phyloP scores from a whole-genome alignment of 2,888 invertebrate species.

The Morpho deidamia region DNA sequence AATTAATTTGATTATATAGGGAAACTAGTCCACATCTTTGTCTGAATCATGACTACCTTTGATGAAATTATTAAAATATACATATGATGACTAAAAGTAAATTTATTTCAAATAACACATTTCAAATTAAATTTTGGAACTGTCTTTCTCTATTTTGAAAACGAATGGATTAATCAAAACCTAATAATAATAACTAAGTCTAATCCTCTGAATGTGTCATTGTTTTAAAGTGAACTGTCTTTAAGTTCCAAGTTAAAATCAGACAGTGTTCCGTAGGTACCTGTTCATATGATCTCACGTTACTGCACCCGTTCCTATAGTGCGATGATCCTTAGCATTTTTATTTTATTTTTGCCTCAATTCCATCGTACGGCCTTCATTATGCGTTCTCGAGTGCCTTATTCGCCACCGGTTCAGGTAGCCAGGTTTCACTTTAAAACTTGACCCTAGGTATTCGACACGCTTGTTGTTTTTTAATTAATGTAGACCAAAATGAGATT shows the following conservation, averaged over 20 bases:
- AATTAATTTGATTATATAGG: no score
- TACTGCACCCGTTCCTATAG: constrained; percentile 59
- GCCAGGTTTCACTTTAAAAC: constrained; percentile 60
- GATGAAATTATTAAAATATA: no score
- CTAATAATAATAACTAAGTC: no score
- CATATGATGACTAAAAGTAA: no score
- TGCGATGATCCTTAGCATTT: constrained; percentile 67
- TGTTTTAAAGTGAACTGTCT: no score
- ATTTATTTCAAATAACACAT: no score
- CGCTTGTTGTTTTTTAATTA: constrained; percentile 62
- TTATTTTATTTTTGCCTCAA: constrained; percentile 65
- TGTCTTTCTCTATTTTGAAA: no score
- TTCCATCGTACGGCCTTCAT: constrained; percentile 68
- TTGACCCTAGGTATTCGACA: constrained; percentile 74
- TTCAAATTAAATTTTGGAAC: no score
- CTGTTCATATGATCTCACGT: constrained; percentile 36
- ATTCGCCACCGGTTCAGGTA: constrained; percentile 68
- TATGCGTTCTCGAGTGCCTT: constrained; percentile 63
- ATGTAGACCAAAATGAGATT: constrained; percentile 60
- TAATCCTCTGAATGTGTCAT: no score
- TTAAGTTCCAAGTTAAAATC: not conserved
- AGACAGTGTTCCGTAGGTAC: not conserved
- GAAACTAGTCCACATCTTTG: no score
- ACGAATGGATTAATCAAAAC: no score
- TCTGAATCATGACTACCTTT: no score